Percentiles rank a stretch among this genome's conserved stretches.
Evolutionary conservation across 1,140 invertebrate species (phyloP).

Genomic region (Antheraea pernyi): DNA sequence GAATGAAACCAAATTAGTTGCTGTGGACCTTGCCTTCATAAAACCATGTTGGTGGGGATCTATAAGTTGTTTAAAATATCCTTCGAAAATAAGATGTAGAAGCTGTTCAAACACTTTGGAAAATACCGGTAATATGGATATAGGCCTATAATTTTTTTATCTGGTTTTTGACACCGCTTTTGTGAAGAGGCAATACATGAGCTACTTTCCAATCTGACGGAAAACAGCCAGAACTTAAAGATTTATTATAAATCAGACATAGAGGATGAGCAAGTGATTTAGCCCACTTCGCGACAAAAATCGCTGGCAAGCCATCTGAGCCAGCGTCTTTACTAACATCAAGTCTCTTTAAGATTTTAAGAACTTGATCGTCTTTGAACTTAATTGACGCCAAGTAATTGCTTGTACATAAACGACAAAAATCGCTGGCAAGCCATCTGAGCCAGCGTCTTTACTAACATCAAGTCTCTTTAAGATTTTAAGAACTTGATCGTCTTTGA

Average conservation of each 20-base stretch:
- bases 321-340: conserved; percentile 24
- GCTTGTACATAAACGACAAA: conserved; percentile 6
- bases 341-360: too few relatives aligned
- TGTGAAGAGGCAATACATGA: conserved; percentile 19
- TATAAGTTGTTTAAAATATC: not conserved
- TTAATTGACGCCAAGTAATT: too few relatives aligned
- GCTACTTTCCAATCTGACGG: conserved; percentile 20
- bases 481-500: too few relatives aligned
- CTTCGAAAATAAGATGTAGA: not conserved
- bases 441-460: conserved; percentile 22
- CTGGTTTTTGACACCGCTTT: conserved; percentile 8
- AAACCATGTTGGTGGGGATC: conserved; percentile 20
- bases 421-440: conserved; percentile 21
- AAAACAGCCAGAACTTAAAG: conserved; percentile 14
- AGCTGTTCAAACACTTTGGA: not conserved
- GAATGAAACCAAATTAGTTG: conserved; percentile 19
- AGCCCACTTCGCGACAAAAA: conserved; percentile 16
- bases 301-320: conserved; percentile 19
- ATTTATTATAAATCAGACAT: conserved; percentile 15
- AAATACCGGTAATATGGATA: conserved; percentile 4
- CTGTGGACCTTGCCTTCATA: conserved; percentile 17
- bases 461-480: conserved; percentile 3
- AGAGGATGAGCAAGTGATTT: conserved; percentile 10
- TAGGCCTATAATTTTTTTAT: conserved; percentile 7
- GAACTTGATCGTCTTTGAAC: too few relatives aligned